A percentile compares a stretch with the other conserved stretches of the same genome.
Conservation (phyloP, 2,113 vertebrate species). For the Ranitomeya variabilis region DNA sequence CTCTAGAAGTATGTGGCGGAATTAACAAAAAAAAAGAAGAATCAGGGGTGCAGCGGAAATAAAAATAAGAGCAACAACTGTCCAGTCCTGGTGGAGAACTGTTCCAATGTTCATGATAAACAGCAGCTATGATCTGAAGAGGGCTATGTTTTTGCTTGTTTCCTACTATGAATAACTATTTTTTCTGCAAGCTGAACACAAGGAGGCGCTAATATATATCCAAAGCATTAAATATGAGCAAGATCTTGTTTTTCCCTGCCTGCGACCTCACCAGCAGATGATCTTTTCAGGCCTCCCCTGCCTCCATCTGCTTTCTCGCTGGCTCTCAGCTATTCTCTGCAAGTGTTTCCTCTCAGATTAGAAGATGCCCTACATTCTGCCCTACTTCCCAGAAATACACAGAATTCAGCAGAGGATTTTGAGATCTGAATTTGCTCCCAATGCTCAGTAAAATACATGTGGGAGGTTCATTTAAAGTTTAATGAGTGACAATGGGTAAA, state of each 20-base stretch:
- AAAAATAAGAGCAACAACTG: too few species aligned
- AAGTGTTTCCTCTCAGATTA: slow-evolving; percentile 50
- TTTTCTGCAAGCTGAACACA: not conserved
- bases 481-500: slow-evolving; percentile 29
- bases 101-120: too few species aligned
- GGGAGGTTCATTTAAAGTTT: slow-evolving; percentile 43
- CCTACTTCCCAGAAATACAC: slow-evolving; percentile 42
- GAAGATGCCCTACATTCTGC: slow-evolving; percentile 56
- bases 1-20: too few species aligned
- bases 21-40: too few species aligned
- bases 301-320: slow-evolving; percentile 51
- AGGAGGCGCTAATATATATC: not conserved
- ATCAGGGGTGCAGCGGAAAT: too few species aligned
- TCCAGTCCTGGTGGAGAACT: too few species aligned
- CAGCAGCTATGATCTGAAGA: too few species aligned
- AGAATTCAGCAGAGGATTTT: slow-evolving; percentile 49
- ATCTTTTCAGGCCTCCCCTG: slow-evolving; percentile 32
- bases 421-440: slow-evolving; percentile 39
- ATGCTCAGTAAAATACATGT: slow-evolving; percentile 20
- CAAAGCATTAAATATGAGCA: not conserved
- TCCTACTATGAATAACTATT: not conserved
- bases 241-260: slow-evolving; percentile 1
- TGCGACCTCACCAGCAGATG: slow-evolving; percentile 12
- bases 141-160: not conserved
- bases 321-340: slow-evolving; percentile 42